These are phyloP conservation scores for Biston stratarius DNA, from an alignment of 2,888 invertebrate species.

Conservation along the genomic window DNA sequence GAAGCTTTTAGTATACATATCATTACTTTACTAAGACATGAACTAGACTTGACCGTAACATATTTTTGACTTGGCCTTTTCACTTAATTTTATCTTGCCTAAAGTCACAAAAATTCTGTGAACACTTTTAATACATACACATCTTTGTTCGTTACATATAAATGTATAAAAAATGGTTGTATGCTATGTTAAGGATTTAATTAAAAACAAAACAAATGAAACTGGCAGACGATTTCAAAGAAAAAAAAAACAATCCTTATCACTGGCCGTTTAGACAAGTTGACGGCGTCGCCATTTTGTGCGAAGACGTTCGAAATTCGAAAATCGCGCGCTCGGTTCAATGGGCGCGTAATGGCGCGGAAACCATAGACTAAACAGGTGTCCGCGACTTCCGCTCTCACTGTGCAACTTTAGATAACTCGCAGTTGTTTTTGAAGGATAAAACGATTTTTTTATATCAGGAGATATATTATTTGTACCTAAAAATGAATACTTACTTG, in stretches of 20 bases:
- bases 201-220: conserved; percentile 5
- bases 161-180: no score
- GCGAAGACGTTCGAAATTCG: conserved; percentile 69
- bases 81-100: no score
- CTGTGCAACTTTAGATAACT: conserved; percentile 16
- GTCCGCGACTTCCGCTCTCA: conserved; percentile 46
- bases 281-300: conserved; percentile 71
- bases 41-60: no score
- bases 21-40: no score
- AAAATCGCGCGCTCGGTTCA: conserved; percentile 74
- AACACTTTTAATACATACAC: no score
- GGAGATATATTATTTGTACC: no score
- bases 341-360: conserved; percentile 75
- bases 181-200: neutral
- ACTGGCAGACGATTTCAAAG: conserved; percentile 6
- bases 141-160: no score
- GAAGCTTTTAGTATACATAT: no score
- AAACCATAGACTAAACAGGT: conserved; percentile 81
- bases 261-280: conserved; percentile 66
- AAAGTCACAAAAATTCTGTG: no score
- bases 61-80: no score
- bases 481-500: no score
- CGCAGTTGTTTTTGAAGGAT: conserved; percentile 8
- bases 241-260: conserved; percentile 29
- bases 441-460: neutral